These are phyloP conservation scores for Schrankia costaestrigalis DNA, from an alignment of 2,888 invertebrate genomes.

Conservation along the genomic window DNA sequence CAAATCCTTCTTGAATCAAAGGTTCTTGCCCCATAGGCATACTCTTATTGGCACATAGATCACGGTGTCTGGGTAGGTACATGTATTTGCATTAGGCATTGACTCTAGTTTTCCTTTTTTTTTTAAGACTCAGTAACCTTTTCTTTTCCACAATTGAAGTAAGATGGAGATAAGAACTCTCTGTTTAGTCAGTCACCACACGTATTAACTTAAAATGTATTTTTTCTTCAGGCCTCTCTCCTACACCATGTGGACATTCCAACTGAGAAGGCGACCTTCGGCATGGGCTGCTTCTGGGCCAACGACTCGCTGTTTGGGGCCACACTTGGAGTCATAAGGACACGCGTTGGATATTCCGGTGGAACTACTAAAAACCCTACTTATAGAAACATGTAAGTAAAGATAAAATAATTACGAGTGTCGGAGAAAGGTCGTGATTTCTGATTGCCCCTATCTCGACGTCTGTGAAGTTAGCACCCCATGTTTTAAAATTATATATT, in stretches of 20 bases:
- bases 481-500: too few relatives aligned
- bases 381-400: constrained; percentile 91
- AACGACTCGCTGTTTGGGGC: constrained; percentile 92
- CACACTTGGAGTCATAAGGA: constrained; percentile 86
- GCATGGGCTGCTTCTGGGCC: constrained; percentile 97
- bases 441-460: constrained; percentile 7
- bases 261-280: constrained; percentile 90
- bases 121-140: too few relatives aligned
- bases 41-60: too few relatives aligned
- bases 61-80: too few relatives aligned
- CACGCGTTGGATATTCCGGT: constrained; percentile 96
- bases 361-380: constrained; percentile 90
- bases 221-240: constrained; percentile 57
- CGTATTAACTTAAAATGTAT: neutral
- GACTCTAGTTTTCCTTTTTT: too few relatives aligned
- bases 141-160: too few relatives aligned
- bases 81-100: too few relatives aligned
- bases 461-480: too few relatives aligned
- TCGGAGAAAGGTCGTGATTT: neutral
- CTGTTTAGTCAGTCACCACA: too few relatives aligned
- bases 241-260: constrained; percentile 83
- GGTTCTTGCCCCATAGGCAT: too few relatives aligned
- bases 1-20: too few relatives aligned
- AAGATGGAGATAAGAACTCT: too few relatives aligned
- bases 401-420: neutral